Percentiles rank a stretch among this genome's conserved stretches.
Conservation (phyloP, 1,140 invertebrate species). For the Neotoxoptera formosana region DNA sequence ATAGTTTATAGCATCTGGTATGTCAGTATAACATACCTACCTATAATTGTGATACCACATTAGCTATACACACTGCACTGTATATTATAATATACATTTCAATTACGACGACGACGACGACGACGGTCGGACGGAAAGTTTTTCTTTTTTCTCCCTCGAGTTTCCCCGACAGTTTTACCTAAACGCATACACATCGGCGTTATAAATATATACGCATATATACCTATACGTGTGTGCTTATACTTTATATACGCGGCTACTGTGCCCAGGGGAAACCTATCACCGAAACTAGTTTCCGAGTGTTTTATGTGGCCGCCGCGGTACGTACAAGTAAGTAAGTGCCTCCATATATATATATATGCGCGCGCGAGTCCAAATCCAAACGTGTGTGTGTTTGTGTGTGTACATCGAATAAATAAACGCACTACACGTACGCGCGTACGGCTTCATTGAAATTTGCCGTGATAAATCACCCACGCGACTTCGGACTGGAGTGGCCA, state of each 20-base stretch:
- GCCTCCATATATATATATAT: neutral
- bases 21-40: no score
- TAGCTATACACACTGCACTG: no score
- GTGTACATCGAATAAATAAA: conserved; percentile 28
- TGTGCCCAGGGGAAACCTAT: conserved; percentile 21
- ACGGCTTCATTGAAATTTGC: neutral
- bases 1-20: no score
- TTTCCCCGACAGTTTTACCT: neutral
- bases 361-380: neutral
- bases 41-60: no score
- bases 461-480: conserved; percentile 41
- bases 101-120: neutral
- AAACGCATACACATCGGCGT: neutral
- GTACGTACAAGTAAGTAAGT: neutral
- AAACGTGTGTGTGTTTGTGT: no score
- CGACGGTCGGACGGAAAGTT: neutral
- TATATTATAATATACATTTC: neutral
- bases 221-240: neutral
- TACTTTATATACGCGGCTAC: neutral
- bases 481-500: neutral
- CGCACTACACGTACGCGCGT: neutral
- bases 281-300: conserved; percentile 26
- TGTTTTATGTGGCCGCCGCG: conserved; percentile 19
- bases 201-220: neutral
- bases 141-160: neutral